These are phyloP conservation scores for Chrysolina oricalcia DNA, from an alignment of 2,888 invertebrate genomes.

Conservation along the genomic window DNA sequence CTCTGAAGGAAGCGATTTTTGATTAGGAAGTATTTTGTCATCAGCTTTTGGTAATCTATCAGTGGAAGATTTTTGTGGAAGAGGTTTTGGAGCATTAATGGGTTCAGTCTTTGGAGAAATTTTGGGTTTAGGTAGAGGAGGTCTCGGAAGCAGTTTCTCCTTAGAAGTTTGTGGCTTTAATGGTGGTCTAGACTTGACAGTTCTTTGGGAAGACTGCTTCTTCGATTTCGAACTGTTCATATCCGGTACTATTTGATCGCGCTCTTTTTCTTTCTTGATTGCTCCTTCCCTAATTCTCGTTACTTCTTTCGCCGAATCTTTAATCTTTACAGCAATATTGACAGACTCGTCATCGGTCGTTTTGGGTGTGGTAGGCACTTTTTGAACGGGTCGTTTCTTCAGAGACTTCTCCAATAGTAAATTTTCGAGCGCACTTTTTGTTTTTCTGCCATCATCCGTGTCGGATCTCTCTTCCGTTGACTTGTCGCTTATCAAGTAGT, in stretches of 20 bases:
- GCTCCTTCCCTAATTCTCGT: neutral
- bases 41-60: constrained; percentile 51
- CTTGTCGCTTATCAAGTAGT: constrained; percentile 56
- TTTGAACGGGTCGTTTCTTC: constrained; percentile 36
- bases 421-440: constrained; percentile 25
- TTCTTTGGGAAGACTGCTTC: constrained; percentile 53
- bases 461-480: constrained; percentile 58
- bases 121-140: constrained; percentile 60
- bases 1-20: constrained; percentile 68
- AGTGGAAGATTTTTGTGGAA: constrained; percentile 54
- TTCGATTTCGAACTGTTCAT: constrained; percentile 62
- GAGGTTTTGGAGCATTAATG: constrained; percentile 44
- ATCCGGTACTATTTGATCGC: constrained; percentile 71
- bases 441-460: constrained; percentile 48
- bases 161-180: constrained; percentile 21
- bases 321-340: neutral
- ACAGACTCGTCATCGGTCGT: constrained; percentile 32
- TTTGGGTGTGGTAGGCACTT: constrained; percentile 13
- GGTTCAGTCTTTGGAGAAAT: constrained; percentile 52
- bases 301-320: neutral
- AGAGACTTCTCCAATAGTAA: constrained; percentile 28
- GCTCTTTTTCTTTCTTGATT: constrained; percentile 64
- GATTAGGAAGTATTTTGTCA: constrained; percentile 66
- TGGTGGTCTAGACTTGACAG: constrained; percentile 37
- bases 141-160: constrained; percentile 51